These are phyloP conservation scores for Helicoverpa armigera DNA, from an alignment of 1,140 invertebrate genomes.

Conservation along the genomic window DNA sequence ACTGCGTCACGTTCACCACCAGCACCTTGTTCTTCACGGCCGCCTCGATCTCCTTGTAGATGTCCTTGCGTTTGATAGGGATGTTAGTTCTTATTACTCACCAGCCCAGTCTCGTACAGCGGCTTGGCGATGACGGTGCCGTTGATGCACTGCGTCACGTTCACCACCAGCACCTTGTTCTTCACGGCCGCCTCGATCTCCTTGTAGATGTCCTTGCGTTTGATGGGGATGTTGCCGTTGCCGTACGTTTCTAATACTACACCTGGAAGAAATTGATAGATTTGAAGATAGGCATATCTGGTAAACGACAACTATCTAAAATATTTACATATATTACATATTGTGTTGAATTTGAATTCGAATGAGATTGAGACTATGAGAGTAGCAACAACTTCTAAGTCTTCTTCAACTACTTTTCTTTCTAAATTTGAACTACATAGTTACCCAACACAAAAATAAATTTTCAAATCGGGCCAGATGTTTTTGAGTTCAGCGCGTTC, in stretches of 20 bases:
- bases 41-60: constrained; percentile 91
- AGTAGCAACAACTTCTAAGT: too few relatives aligned
- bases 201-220: constrained; percentile 93
- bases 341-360: too few relatives aligned
- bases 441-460: too few relatives aligned
- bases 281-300: too few relatives aligned
- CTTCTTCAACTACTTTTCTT: too few relatives aligned
- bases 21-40: constrained; percentile 94
- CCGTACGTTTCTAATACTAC: constrained; percentile 98
- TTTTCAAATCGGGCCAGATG: too few relatives aligned
- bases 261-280: constrained; percentile 74
- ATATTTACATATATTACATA: too few relatives aligned
- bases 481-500: too few relatives aligned
- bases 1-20: constrained; percentile 98
- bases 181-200: constrained; percentile 92
- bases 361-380: too few relatives aligned
- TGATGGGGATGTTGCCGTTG: constrained; percentile 96
- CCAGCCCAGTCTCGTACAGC: constrained; percentile 94
- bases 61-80: constrained; percentile 93
- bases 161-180: constrained; percentile 96
- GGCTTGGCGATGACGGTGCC: constrained; percentile 90
- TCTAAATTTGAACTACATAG: too few relatives aligned
- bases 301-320: too few relatives aligned
- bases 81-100: constrained; percentile 94
- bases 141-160: constrained; percentile 96